A percentile compares a stretch with the other conserved stretches of the same genome.
Evolutionary conservation across 2,797 vertebrate genomes (phyloP).

Genomic region (Huso huso): DNA sequence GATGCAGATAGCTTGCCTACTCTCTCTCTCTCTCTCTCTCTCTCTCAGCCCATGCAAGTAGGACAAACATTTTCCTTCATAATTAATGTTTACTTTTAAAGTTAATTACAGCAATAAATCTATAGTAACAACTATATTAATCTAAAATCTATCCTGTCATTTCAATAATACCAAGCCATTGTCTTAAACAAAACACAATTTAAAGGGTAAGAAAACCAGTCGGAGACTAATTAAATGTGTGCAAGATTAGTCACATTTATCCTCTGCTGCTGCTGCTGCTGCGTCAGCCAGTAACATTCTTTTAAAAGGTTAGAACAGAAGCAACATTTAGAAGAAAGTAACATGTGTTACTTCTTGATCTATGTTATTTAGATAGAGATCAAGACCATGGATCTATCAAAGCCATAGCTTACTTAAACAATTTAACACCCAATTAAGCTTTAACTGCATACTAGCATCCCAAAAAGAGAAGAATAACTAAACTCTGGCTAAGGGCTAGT

Average conservation of each 20-base stretch:
- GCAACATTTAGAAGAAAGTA: slow-evolving; percentile 3
- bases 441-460: slow-evolving; percentile 9
- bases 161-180: too few species aligned
- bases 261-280: not conserved
- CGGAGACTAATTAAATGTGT: slow-evolving; percentile 10
- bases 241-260: slow-evolving; percentile 11
- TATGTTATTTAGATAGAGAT: slow-evolving; percentile 14
- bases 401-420: slow-evolving; percentile 6
- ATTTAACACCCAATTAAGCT: slow-evolving; percentile 23
- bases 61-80: too few species aligned
- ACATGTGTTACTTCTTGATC: slow-evolving; percentile 3
- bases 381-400: slow-evolving; percentile 16
- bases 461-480: slow-evolving; percentile 8
- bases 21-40: too few species aligned
- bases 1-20: too few species aligned
- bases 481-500: slow-evolving; percentile 8
- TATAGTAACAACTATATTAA: too few species aligned
- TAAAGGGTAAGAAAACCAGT: not conserved
- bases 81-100: too few species aligned
- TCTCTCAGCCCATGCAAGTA: too few species aligned
- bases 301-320: slow-evolving; percentile 8
- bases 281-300: not conserved
- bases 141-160: too few species aligned
- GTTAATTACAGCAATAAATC: too few species aligned
- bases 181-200: too few species aligned